phyloP scores from a whole-genome alignment of 2,797 vertebrate genomes.

The Pangasius larnaudii region DNA sequence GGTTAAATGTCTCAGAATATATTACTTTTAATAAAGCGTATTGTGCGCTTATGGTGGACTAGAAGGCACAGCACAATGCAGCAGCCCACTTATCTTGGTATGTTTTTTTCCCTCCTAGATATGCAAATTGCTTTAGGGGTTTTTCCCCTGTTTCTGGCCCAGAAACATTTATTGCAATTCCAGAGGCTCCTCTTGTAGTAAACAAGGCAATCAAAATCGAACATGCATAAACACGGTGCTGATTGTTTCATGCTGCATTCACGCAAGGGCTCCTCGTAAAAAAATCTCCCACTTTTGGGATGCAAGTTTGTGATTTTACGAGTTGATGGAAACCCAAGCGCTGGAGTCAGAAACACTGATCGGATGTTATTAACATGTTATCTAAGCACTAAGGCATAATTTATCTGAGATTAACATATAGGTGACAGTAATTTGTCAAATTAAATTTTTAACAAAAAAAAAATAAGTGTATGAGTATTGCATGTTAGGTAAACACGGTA shows the following conservation, averaged over 20 bases:
- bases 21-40: constrained; percentile 66
- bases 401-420: neutral
- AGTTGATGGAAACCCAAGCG: neutral
- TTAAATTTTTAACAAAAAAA: neutral
- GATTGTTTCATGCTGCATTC: constrained; percentile 16
- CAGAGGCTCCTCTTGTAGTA: constrained; percentile 19
- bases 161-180: constrained; percentile 40
- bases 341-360: neutral
- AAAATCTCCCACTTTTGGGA: constrained; percentile 7
- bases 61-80: constrained; percentile 32
- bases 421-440: neutral
- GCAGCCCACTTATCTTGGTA: constrained; percentile 46
- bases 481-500: too few species aligned
- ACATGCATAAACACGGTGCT: constrained; percentile 19
- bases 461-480: too few species aligned
- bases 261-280: neutral
- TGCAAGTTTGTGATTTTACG: neutral
- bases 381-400: neutral
- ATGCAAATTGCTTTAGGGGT: constrained; percentile 38
- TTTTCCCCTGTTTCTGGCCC: constrained; percentile 30
- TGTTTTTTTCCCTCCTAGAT: constrained; percentile 12
- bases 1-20: constrained; percentile 69
- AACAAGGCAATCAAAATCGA: constrained; percentile 31
- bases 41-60: constrained; percentile 61
- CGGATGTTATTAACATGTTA: too few species aligned